Conservation (phyloP, 2,888 invertebrate genomes). For the Dione juno region DNA sequence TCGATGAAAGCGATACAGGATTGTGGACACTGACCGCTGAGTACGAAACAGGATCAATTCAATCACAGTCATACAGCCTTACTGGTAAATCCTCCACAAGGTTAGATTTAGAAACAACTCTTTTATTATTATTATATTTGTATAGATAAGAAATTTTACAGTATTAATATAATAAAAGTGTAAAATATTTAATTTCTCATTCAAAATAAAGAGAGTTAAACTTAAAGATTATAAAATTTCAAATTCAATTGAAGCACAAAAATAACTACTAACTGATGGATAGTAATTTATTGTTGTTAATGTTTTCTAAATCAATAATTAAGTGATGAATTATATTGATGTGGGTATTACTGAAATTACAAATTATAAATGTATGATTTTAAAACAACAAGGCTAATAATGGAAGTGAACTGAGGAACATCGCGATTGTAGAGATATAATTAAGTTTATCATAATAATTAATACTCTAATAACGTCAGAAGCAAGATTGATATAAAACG, state of each 20-base stretch:
- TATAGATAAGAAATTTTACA: not conserved
- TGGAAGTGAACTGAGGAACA: not conserved
- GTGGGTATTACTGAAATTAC: not conserved
- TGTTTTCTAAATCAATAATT: no score
- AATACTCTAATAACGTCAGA: not conserved
- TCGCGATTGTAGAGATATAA: not conserved
- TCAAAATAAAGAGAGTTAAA: not conserved
- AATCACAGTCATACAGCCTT: conserved; percentile 41
- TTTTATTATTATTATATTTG: not conserved
- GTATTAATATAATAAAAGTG: not conserved
- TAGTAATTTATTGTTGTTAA: no score
- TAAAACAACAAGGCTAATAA: not conserved
- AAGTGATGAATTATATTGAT: no score
- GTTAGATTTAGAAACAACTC: conserved; percentile 32
- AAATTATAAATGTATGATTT: not conserved
- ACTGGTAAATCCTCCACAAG: conserved; percentile 43
- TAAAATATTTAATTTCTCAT: not conserved
- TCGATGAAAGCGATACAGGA: conserved; percentile 48
- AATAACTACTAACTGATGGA: no score
- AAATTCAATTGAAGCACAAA: no score
- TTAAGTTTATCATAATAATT: not conserved
- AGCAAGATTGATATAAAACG: not conserved
- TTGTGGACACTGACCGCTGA: conserved; percentile 49
- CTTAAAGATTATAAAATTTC: not conserved
- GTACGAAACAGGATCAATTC: not conserved